Evolutionary conservation across 35 echinoderm and acorn worm species (phyloP).

Genomic region (Ophiothrix spiculata): DNA sequence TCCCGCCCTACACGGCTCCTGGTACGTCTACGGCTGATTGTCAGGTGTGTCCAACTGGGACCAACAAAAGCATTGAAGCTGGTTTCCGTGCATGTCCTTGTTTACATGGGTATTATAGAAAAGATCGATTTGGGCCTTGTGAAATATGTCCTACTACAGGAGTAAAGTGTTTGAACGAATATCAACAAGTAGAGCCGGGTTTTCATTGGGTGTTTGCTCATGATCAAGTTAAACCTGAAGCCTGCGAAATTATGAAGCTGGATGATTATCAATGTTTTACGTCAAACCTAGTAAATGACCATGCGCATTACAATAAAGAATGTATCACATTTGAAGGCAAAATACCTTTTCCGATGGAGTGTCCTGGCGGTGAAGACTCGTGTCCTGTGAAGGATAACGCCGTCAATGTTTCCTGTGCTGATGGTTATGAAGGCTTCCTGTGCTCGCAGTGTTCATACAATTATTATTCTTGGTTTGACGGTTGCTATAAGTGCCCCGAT

Average conservation of each 20-base stretch:
- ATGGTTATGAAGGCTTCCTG: constrained; percentile 42
- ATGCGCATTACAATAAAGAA: background rate
- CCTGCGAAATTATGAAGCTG: background rate
- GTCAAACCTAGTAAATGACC: background rate
- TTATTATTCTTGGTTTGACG: constrained; percentile 30
- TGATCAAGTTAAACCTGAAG: too few relatives aligned
- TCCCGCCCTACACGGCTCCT: background rate
- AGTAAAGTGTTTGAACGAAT: constrained; percentile 30
- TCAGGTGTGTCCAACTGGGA: constrained; percentile 34
- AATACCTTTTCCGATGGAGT: background rate
- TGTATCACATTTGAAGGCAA: background rate
- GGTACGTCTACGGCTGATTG: constrained; percentile 11
- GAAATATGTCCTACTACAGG: background rate
- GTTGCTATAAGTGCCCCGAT: constrained; percentile 25
- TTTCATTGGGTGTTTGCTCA: constrained; percentile 42
- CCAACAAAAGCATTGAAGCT: constrained; percentile 17
- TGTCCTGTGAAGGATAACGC: background rate
- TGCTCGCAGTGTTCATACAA: constrained; percentile 23
- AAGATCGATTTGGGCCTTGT: constrained; percentile 24
- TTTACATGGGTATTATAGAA: constrained; percentile 18
- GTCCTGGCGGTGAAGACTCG: background rate
- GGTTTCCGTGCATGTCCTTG: constrained; percentile 51
- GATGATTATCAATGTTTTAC: background rate
- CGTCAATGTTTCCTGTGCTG: background rate
- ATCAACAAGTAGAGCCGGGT: constrained; percentile 22